Base-by-base conservation (phyloP, 2,113 vertebrate species). In the Trogon surrucura region DNA sequence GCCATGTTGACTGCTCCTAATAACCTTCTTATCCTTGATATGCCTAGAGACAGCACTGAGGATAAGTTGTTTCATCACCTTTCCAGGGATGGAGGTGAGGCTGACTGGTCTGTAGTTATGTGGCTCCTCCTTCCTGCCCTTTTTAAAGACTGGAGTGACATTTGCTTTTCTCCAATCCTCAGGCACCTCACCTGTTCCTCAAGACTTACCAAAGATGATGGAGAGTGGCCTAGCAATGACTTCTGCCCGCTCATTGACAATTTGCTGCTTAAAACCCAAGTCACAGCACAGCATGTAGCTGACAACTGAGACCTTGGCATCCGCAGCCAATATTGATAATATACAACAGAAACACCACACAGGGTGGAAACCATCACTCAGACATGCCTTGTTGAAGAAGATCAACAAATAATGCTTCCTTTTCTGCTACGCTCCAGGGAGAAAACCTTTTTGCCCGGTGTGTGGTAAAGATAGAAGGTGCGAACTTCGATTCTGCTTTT, bases 231-330 rank as follows among this genome's bases (percentile, higher is more conserved):
- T 36, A 36, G 36, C 36, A 36, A 36, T 36, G 36, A 36, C 36
- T 36, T 9, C 36, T 9, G 36, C 36, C 36, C 36, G 36, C 36
- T 36, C 48, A 27, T 65, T 56, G 88, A 58, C 34, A 83, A 83
- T 80, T 94, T 86, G 64, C 89, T 91, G 56, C 47, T 97, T 92
- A 92, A 96, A 92, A 88, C 45, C 27, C 81, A 50, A 85, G 80
- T 80, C 90, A 91, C 82, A 87, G 45, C 64, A 72, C 67, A 93
- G 78, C 53, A 81, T 25, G 89, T 89, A 75, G 71, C 36, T 89
- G 86, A 80, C 89, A 92, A 72, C 66, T 6, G 57, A 80, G 81
- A 92, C 94, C 92, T 89, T 85, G 92, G 44, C 60, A 83, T 70
- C 65, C 51, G 79, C 65, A 91, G 88, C 82, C 80, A 82, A 18